Evolutionary conservation across 2,888 invertebrate genomes (phyloP), one percentile per base, ranked within the genome.

Genomic region (Sinohyriopsis cumingii): DNA sequence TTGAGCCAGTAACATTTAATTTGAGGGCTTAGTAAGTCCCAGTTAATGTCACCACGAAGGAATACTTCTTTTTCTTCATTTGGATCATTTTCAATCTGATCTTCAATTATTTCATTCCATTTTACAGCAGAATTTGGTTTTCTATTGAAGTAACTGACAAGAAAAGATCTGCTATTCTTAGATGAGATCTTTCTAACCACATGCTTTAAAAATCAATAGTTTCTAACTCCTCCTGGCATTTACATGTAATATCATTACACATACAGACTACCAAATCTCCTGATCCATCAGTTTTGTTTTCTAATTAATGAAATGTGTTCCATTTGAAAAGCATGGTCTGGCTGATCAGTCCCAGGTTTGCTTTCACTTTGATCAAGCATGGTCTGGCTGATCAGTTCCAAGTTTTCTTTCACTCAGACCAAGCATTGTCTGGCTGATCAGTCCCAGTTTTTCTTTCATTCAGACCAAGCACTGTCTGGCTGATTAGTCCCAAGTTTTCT

Each of bases 61-160:
- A 61, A 33, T n/a, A 61, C 3, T 33, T 61, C 61, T 61, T 61
- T 61, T 24, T 7, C 61, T 15, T 61, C 2, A 24, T 1, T 28
- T 3, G 19, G 25, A 18, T 25, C n/a, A n/a, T 61, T 24, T 28
- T 61, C 61, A 24, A 61, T 5, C 45, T 61, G 61, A 15, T 61
- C 45, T 33, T 61, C 45, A 61, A 61, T 33, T n/a, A 61, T 61
- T 18, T 28, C 45, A 61, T 61, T 61, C 45, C 61, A 61, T 20
- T 12, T 19, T 20, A 28, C 9, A 18, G 9, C 33, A 18, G 61
- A 61, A n/a, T 9, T 12, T 4, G 28, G 61, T 18, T 61, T 61
- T 12, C 61, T 61, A 28, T 61, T 33, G 45, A 61, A 61, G 3
- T 61, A 45, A 15, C 61, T 33, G 3, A 33, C 45, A 61, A 61